Base-by-base conservation (phyloP, 2,113 vertebrate genomes). In the Zeus faber region DNA sequence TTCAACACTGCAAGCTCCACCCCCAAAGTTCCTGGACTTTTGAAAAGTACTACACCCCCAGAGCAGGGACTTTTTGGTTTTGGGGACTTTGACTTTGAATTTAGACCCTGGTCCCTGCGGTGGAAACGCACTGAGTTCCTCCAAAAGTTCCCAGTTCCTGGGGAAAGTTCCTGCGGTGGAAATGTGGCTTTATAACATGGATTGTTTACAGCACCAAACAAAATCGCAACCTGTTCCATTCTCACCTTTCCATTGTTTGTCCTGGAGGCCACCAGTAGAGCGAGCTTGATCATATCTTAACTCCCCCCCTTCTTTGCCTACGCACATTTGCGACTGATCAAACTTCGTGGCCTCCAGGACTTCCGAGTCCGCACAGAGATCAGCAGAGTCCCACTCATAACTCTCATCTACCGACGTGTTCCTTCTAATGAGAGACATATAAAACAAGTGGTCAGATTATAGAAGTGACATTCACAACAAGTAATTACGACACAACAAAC, bases 381-480 rank as follows among this genome's bases (percentile, higher is more conserved):
- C 88, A 14, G 70, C 70, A 49, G 88, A 74, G 74, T 91, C 88
- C 88, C 88, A 91, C 67, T 91, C 90, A 81, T 91, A 91, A 83
- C 88, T 87, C 76, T 91, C 89, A 83, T 91, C 90, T 77, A 91
- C 89, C 65, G 87, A 89, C 8, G 90, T 85, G 80, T 90, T 90
- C 77, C 88, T 88, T 88, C 88, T 90, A 81, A 41, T 48, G 64
- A 72, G 54, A 86, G 43, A 62, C 68, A 83, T 16, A 37, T 44
- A 66, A 23, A 72, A 37, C 10, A 37, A 4, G 33, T 37, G 33
- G 33, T 37, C 11, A 37, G 33, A 37, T 14, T n/a, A 37, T 14
- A n/a, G 33, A 11, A 37, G 33, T n/a, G n/a, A n/a, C n/a, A n/a
- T n/a, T n/a, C 54, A 84, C 17, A 70, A 67, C 44, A 70, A 66